Evolutionary conservation across 2,888 invertebrate genomes (phyloP).

Genomic region (Herminia tarsipennalis): DNA sequence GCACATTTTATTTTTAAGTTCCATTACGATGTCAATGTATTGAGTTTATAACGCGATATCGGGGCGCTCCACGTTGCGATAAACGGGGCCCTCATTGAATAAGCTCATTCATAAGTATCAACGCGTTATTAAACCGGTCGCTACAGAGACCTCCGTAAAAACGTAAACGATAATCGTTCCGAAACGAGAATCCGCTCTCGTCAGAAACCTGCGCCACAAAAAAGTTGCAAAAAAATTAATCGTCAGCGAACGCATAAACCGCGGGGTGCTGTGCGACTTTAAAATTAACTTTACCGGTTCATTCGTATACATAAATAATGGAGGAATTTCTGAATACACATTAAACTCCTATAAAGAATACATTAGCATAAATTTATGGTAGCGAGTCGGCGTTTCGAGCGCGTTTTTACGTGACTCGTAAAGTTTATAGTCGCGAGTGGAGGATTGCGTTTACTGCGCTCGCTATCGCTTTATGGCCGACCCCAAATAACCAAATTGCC

Average conservation of each 20-base stretch:
- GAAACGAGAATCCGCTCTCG: constrained; percentile 59
- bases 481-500: constrained; percentile 84
- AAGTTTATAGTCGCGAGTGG: constrained; percentile 85
- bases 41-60: constrained; percentile 58
- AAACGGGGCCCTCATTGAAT: constrained; percentile 49
- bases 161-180: constrained; percentile 59
- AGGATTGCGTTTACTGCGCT: constrained; percentile 84
- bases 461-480: constrained; percentile 84
- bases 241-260: constrained; percentile 70
- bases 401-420: constrained; percentile 86
- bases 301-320: constrained; percentile 85
- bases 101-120: constrained; percentile 53
- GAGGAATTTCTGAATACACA: constrained; percentile 85
- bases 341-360: constrained; percentile 86
- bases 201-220: constrained; percentile 64
- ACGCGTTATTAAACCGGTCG: constrained; percentile 51
- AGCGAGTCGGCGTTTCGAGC: constrained; percentile 83
- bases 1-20: constrained; percentile 65
- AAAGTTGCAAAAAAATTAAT: constrained; percentile 69
- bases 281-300: constrained; percentile 85
- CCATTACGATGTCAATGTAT: constrained; percentile 60
- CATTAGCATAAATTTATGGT: constrained; percentile 86
- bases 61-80: constrained; percentile 42
- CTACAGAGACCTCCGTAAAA: constrained; percentile 50
- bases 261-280: constrained; percentile 78